Conservation (phyloP, 2,888 invertebrate genomes). For the Cheilosia scutellata region DNA sequence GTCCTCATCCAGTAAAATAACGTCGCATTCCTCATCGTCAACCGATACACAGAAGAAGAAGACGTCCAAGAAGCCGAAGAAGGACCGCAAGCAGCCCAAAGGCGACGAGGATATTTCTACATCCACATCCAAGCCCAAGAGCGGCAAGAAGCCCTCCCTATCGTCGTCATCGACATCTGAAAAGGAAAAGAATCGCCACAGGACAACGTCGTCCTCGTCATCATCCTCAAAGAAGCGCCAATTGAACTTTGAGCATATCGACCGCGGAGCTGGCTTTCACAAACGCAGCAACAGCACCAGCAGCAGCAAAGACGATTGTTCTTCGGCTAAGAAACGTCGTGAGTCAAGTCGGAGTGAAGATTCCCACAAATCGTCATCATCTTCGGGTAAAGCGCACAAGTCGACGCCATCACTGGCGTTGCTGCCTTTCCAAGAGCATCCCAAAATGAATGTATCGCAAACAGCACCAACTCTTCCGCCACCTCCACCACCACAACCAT, state of each 20-base stretch:
- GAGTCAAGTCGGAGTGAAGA: slow-evolving; percentile 79
- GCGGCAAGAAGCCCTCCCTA: slow-evolving; percentile 64
- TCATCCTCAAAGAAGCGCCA: slow-evolving; percentile 81
- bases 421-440: slow-evolving; percentile 55
- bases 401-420: slow-evolving; percentile 52
- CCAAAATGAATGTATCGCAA: slow-evolving; percentile 11
- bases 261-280: slow-evolving; percentile 80
- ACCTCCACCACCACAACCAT: slow-evolving; percentile 12
- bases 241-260: slow-evolving; percentile 85
- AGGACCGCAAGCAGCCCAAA: slow-evolving; percentile 59
- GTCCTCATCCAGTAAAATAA: slow-evolving; percentile 64
- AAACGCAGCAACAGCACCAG: slow-evolving; percentile 66
- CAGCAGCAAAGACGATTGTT: slow-evolving; percentile 54
- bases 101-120: slow-evolving; percentile 33
- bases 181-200: slow-evolving; percentile 83
- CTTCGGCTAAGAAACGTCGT: slow-evolving; percentile 77
- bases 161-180: slow-evolving; percentile 71
- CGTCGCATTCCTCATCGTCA: slow-evolving; percentile 76
- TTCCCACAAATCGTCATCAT: slow-evolving; percentile 47
- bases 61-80: slow-evolving; percentile 57
- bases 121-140: slow-evolving; percentile 61
- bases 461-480: background rate
- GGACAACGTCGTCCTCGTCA: slow-evolving; percentile 75
- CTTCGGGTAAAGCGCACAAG: slow-evolving; percentile 37
- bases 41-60: slow-evolving; percentile 44